Evolutionary conservation across 2,797 vertebrate species (phyloP).

Genomic region (Columba guinea): DNA sequence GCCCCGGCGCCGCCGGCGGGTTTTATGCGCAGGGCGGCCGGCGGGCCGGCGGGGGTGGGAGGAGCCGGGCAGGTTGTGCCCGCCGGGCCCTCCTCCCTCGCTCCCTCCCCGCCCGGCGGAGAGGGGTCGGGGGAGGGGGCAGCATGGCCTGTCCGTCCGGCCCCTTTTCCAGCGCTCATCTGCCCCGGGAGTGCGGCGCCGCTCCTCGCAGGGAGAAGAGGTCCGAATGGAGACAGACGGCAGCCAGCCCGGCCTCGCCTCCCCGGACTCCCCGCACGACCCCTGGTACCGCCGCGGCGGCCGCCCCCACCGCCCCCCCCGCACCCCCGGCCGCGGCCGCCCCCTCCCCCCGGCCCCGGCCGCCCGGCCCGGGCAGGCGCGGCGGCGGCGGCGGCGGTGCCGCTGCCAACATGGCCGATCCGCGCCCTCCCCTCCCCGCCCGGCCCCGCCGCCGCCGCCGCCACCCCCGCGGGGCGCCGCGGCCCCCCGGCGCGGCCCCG

Average conservation of each 20-base stretch:
- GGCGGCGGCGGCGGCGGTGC: slow-evolving; percentile 47
- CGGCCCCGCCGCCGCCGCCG: slow-evolving; percentile 49
- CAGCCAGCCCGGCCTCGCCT: slow-evolving; percentile 94
- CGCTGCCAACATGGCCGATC: slow-evolving; percentile 86
- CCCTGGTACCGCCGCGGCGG: slow-evolving; percentile 84
- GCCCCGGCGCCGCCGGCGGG: slow-evolving; percentile 8
- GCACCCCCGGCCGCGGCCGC: not conserved
- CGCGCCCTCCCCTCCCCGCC: slow-evolving; percentile 71
- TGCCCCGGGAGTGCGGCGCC: slow-evolving; percentile 79
- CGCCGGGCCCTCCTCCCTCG: slow-evolving; percentile 76
- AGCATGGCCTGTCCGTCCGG: slow-evolving; percentile 83
- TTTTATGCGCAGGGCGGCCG: slow-evolving; percentile 55
- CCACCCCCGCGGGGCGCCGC: slow-evolving; percentile 70
- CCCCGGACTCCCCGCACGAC: slow-evolving; percentile 95
- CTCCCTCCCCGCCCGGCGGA: slow-evolving; percentile 76
- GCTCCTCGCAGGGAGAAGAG: slow-evolving; percentile 74
- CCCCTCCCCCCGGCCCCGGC: slow-evolving; percentile 19
- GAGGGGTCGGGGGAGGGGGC: slow-evolving; percentile 83
- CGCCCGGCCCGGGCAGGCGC: slow-evolving; percentile 55
- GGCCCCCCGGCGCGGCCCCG: slow-evolving; percentile 31
- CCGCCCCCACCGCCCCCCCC: not conserved
- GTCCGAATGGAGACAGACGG: slow-evolving; percentile 95
- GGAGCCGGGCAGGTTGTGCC: slow-evolving; percentile 76
- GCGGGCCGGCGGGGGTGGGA: slow-evolving; percentile 74
- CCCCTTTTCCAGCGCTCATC: slow-evolving; percentile 77